phyloP scores from a whole-genome alignment of 2,888 invertebrate species.

The Athripsodes cinereus region DNA sequence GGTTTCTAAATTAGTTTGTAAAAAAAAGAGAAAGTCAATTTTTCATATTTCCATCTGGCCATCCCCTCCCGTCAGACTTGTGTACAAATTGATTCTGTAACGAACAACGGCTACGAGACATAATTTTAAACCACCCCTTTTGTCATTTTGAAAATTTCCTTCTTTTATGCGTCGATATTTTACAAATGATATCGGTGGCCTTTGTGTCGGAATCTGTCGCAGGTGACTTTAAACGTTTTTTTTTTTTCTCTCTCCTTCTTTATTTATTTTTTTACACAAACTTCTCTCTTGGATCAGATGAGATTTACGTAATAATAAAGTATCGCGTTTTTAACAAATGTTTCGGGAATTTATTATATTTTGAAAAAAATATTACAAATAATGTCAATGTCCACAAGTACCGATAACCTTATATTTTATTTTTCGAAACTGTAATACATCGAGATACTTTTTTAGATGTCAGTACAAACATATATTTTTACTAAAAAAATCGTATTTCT shows the following conservation, averaged over 20 bases:
- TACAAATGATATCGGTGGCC: slow-evolving; percentile 25
- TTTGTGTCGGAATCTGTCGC: slow-evolving; percentile 20
- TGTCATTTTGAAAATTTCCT: slow-evolving; percentile 21
- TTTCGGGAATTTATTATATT: background rate
- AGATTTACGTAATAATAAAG: slow-evolving; percentile 15
- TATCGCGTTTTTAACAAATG: background rate
- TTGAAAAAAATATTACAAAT: background rate
- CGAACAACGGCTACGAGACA: slow-evolving; percentile 17
- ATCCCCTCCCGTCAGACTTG: background rate
- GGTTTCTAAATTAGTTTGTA: background rate
- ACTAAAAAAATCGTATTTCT: too few species aligned
- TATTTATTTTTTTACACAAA: slow-evolving; percentile 21
- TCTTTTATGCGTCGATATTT: slow-evolving; percentile 24
- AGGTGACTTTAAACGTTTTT: slow-evolving; percentile 26
- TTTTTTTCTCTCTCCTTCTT: slow-evolving; percentile 7
- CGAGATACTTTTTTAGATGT: too few species aligned
- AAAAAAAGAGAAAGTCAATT: background rate
- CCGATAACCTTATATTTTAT: too few species aligned
- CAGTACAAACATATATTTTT: too few species aligned
- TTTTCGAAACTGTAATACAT: too few species aligned
- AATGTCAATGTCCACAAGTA: too few species aligned
- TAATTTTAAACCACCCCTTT: slow-evolving; percentile 17
- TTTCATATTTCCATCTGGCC: slow-evolving; percentile 2
- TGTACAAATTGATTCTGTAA: slow-evolving; percentile 14
- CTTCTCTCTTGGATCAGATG: slow-evolving; percentile 7